Percentiles rank a stretch among this genome's conserved stretches.
phyloP scores from a whole-genome alignment of 1,140 invertebrate genomes.

The Drosophila pachea region DNA sequence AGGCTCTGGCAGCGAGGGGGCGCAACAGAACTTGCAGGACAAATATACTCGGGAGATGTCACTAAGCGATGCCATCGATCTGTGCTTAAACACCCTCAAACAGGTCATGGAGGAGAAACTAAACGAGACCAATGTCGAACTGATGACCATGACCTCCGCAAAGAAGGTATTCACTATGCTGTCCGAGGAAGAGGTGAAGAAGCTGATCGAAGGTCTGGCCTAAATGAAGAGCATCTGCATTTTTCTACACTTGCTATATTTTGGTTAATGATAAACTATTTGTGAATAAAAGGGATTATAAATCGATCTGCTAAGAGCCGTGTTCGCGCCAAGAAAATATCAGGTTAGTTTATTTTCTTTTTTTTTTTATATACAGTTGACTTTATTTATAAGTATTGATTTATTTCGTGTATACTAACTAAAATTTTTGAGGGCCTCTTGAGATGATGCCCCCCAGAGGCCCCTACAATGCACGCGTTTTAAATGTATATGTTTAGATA shows the following conservation, averaged over 20 bases:
- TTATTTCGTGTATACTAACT: conserved; percentile 36
- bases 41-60: conserved; percentile 91
- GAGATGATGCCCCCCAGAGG: not conserved
- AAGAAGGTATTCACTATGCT: conserved; percentile 93
- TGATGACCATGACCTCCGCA: conserved; percentile 94
- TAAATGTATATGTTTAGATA: conserved; percentile 4
- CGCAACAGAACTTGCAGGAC: conserved; percentile 95
- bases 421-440: conserved; percentile 16
- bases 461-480: conserved; percentile 38
- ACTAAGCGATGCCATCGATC: conserved; percentile 95
- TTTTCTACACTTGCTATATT: conserved; percentile 18
- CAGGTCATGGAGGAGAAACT: conserved; percentile 99
- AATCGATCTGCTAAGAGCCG: conserved; percentile 38
- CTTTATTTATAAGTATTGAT: conserved; percentile 60
- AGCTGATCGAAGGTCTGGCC: conserved; percentile 84
- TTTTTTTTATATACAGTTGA: conserved; percentile 63
- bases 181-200: conserved; percentile 92
- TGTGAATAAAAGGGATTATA: conserved; percentile 70
- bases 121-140: conserved; percentile 98
- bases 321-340: not conserved
- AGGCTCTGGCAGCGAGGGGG: conserved; percentile 99
- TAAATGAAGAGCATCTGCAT: conserved; percentile 47
- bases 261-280: conserved; percentile 42
- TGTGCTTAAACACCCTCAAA: conserved; percentile 96
- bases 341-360: not conserved